Conservation (phyloP, 2,888 invertebrate species). For the Ophion costatus region DNA sequence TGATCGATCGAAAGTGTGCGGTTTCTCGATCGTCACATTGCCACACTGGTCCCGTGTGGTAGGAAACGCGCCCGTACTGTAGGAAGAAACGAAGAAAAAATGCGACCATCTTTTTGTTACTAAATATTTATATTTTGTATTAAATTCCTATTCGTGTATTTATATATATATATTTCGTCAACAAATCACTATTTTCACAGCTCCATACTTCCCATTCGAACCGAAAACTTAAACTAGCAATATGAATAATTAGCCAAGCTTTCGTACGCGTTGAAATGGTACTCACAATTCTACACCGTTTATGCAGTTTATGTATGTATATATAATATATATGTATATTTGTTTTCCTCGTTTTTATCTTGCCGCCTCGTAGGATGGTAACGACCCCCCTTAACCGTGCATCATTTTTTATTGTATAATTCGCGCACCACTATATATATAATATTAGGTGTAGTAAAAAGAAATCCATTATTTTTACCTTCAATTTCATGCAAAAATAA, state of each 20-base stretch:
- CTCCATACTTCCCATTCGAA: constrained; percentile 78
- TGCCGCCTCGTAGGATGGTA: constrained; percentile 53
- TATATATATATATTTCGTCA: constrained; percentile 74
- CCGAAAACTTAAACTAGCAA: constrained; percentile 72
- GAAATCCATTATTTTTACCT: too few relatives aligned
- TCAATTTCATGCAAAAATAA: too few relatives aligned
- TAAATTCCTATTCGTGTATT: constrained; percentile 78
- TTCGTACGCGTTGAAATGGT: constrained; percentile 69
- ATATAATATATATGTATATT: background rate
- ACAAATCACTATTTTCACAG: constrained; percentile 82
- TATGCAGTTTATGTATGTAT: constrained; percentile 35
- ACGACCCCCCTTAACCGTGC: constrained; percentile 42
- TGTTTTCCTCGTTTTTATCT: constrained; percentile 1
- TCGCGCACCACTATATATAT: constrained; percentile 44
- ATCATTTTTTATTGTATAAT: constrained; percentile 38
- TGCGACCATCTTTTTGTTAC: constrained; percentile 70
- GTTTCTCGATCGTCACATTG: too few relatives aligned
- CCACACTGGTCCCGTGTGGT: too few relatives aligned
- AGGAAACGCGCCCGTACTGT: background rate
- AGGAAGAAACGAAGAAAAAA: background rate
- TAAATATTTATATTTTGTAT: constrained; percentile 80
- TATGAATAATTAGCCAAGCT: constrained; percentile 69
- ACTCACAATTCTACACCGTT: constrained; percentile 62
- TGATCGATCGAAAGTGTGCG: too few relatives aligned
- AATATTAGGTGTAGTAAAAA: too few relatives aligned